These are phyloP conservation scores for Dromaius novaehollandiae DNA, from an alignment of 2,113 vertebrate genomes.

Conservation along the genomic window DNA sequence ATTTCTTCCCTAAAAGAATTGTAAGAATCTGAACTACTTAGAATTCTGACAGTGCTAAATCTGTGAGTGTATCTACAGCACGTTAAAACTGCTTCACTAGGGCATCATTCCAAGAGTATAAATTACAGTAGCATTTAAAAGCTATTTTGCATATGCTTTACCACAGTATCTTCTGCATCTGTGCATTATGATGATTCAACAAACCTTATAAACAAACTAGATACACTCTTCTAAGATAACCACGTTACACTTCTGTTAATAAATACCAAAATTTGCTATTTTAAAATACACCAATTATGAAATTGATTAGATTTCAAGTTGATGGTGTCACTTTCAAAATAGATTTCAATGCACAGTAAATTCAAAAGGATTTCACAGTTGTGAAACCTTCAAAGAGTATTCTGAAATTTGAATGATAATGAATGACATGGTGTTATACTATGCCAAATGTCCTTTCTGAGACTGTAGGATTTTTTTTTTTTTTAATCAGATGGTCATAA, in stretches of 20 bases:
- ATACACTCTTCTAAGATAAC: neutral
- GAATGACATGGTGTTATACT: neutral
- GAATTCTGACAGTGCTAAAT: neutral
- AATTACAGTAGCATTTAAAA: constrained; percentile 23
- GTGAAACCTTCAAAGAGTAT: neutral
- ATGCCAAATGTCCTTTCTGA: neutral
- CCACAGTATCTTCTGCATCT: constrained; percentile 26
- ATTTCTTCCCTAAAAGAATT: neutral
- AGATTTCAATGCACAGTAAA: neutral
- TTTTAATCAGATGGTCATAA: neutral
- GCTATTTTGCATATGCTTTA: constrained; percentile 27
- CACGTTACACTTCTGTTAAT: neutral
- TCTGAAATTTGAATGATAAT: neutral
- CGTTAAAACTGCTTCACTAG: constrained; percentile 4
- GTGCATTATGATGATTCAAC: neutral
- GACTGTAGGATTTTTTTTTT: neutral
- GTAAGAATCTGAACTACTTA: neutral
- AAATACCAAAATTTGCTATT: neutral
- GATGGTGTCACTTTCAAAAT: neutral
- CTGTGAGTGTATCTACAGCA: neutral
- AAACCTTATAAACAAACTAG: constrained; percentile 15
- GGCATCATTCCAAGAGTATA: neutral
- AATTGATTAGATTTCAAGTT: constrained; percentile 1
- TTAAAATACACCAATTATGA: neutral
- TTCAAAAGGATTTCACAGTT: neutral